Evolutionary conservation across 2,888 invertebrate genomes (phyloP).

Genomic region (Agrotis clavis): DNA sequence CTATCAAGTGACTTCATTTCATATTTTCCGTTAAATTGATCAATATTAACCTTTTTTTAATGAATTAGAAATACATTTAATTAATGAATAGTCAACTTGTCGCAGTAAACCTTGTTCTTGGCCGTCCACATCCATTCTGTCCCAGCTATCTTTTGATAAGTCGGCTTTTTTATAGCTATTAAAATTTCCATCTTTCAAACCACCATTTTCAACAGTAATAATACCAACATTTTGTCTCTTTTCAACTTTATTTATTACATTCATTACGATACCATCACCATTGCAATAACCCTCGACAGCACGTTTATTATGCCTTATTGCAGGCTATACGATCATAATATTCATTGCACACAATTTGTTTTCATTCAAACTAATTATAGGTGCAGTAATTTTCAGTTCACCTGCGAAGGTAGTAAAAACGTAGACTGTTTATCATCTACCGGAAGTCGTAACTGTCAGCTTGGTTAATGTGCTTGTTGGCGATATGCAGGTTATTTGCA

Average conservation of each 20-base stretch:
- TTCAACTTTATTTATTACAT: constrained; percentile 31
- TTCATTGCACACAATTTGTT: constrained; percentile 55
- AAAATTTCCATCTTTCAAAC: not conserved
- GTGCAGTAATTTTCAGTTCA: constrained; percentile 43
- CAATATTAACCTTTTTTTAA: too few species aligned
- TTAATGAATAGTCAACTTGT: not conserved
- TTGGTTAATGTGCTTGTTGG: constrained; percentile 22
- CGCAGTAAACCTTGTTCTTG: not conserved
- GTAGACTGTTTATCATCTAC: constrained; percentile 25
- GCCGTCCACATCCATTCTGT: not conserved
- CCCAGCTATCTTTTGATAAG: not conserved
- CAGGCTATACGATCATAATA: constrained; percentile 41
- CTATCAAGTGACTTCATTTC: not conserved
- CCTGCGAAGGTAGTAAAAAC: constrained; percentile 34
- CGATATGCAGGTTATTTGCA: constrained; percentile 23
- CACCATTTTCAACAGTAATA: not conserved
- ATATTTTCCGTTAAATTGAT: not conserved
- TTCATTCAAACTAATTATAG: constrained; percentile 49
- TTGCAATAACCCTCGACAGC: constrained; percentile 40
- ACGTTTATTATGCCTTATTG: constrained; percentile 48
- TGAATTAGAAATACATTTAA: not conserved
- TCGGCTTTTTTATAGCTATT: not conserved
- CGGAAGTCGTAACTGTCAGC: constrained; percentile 44
- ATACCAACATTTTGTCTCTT: constrained; percentile 1
- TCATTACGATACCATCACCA: constrained; percentile 37